Percentiles rank a stretch among this genome's conserved stretches.
These are phyloP conservation scores for Catagonus wagneri DNA, from an alignment of 2,113 vertebrate species.

Conservation along the genomic window DNA sequence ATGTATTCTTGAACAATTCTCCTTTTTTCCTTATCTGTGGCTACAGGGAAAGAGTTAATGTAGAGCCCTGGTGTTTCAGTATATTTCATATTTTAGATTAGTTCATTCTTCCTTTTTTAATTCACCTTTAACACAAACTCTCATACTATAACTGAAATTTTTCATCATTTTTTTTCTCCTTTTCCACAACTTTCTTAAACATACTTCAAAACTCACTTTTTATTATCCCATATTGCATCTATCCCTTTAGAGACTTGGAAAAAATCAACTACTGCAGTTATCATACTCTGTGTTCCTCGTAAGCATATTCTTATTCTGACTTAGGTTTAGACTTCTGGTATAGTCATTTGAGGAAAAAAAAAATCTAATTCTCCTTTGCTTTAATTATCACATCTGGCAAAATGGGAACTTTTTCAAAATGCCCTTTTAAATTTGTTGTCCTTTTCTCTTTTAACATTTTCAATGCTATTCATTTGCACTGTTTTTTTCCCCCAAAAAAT, in stretches of 20 bases:
- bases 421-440: constrained; percentile 81
- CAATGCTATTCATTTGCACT: constrained; percentile 83
- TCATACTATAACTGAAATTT: constrained; percentile 90
- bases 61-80: constrained; percentile 89
- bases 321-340: constrained; percentile 82
- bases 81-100: constrained; percentile 87
- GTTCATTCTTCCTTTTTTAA: constrained; percentile 91
- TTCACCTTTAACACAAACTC: constrained; percentile 90
- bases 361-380: constrained; percentile 83
- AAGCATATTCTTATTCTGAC: constrained; percentile 86
- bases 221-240: constrained; percentile 90
- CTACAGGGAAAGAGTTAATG: constrained; percentile 89
- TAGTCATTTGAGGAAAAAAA: constrained; percentile 67
- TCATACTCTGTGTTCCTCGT: constrained; percentile 87
- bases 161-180: constrained; percentile 89
- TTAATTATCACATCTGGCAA: constrained; percentile 82
- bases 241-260: constrained; percentile 87
- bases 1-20: constrained; percentile 88
- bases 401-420: constrained; percentile 79
- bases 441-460: constrained; percentile 87
- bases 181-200: constrained; percentile 90
- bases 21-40: constrained; percentile 88
- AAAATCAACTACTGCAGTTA: constrained; percentile 85
- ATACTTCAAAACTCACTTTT: constrained; percentile 89
- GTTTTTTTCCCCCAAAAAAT: constrained; percentile 53